These are phyloP conservation scores for Zygothrica quintamaculata DNA, from an alignment of 2,888 invertebrate species.

Conservation along the genomic window DNA sequence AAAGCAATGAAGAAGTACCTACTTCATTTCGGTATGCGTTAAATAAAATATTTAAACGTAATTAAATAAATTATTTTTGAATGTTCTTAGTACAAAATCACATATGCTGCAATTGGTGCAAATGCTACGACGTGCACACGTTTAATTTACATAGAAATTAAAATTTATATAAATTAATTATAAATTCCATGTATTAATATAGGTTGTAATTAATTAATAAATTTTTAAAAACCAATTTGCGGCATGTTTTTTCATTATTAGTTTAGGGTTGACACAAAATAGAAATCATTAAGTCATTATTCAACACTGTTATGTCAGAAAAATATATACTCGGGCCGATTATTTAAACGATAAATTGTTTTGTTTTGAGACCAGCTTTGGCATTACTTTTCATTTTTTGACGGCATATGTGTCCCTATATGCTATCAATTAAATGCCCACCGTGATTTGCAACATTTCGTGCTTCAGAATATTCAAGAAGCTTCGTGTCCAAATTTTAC, in stretches of 20 bases:
- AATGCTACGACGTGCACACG: slow-evolving; percentile 51
- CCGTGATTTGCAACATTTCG: slow-evolving; percentile 68
- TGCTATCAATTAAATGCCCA: slow-evolving; percentile 16
- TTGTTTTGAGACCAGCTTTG: slow-evolving; percentile 62
- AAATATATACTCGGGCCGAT: slow-evolving; percentile 13
- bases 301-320: not conserved
- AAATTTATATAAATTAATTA: not conserved
- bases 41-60: no score
- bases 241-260: no score
- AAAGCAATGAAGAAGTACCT: slow-evolving; percentile 23
- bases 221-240: no score
- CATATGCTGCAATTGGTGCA: slow-evolving; percentile 65
- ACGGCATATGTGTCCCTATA: slow-evolving; percentile 12
- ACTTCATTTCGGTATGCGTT: slow-evolving; percentile 52
- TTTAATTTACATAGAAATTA: slow-evolving; percentile 3
- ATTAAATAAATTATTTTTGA: no score
- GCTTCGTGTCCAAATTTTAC: slow-evolving; percentile 32
- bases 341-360: slow-evolving; percentile 9
- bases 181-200: not conserved
- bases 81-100: slow-evolving; percentile 52
- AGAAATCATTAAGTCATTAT: not conserved
- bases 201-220: no score
- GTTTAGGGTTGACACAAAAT: no score
- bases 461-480: slow-evolving; percentile 55
- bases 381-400: slow-evolving; percentile 62